phyloP scores from a whole-genome alignment of 2,797 vertebrate species.

The Diplodus sargus region DNA sequence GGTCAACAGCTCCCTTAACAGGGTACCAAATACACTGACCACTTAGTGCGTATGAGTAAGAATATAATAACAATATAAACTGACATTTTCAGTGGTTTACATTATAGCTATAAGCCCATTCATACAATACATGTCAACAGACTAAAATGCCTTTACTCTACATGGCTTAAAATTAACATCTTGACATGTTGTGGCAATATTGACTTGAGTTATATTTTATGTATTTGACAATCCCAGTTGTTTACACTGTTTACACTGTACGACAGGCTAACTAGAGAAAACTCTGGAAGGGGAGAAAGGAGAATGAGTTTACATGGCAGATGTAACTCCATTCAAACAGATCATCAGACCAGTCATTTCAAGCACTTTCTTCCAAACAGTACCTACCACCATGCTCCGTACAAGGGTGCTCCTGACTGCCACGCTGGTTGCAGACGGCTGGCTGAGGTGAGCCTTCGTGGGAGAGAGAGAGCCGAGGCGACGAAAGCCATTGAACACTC shows the following conservation, averaged over 20 bases:
- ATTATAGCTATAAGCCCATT: neutral
- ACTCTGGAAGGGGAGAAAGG: neutral
- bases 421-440: neutral
- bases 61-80: too few species aligned
- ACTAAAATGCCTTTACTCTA: neutral
- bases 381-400: slow-evolving; percentile 74
- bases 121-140: neutral
- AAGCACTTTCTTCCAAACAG: neutral
- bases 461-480: slow-evolving; percentile 12
- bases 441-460: neutral
- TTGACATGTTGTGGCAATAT: neutral
- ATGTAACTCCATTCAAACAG: neutral
- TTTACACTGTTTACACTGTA: neutral
- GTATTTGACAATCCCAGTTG: neutral
- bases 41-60: too few species aligned
- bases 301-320: neutral
- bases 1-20: too few species aligned
- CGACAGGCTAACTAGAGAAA: slow-evolving; percentile 8
- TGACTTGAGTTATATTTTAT: neutral
- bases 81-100: neutral
- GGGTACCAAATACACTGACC: too few species aligned
- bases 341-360: neutral
- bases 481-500: slow-evolving; percentile 33
- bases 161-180: neutral
- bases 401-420: slow-evolving; percentile 12